Evolutionary conservation across 2,797 vertebrate species (phyloP).

Genomic region (Malurus leucopterus): DNA sequence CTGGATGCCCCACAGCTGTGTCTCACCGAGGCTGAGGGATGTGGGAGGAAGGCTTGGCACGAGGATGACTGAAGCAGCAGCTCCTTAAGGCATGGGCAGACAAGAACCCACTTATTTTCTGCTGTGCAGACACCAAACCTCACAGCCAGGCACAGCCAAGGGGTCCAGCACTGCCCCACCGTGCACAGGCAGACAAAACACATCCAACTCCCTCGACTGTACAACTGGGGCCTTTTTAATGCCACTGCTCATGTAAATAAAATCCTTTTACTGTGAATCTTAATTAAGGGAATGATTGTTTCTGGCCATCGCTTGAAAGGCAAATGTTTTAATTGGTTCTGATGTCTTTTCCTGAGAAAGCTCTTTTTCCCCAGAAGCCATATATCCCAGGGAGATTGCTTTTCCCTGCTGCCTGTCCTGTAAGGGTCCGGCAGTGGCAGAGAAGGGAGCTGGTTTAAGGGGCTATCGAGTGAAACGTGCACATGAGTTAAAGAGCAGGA

Average conservation of each 20-base stretch:
- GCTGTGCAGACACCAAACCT: background rate
- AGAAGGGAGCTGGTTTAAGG: background rate
- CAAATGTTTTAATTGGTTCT: conserved; percentile 51
- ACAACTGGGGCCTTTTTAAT: background rate
- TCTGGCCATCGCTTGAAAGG: conserved; percentile 13
- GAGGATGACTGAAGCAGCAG: background rate
- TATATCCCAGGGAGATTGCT: background rate
- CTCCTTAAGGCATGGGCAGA: background rate
- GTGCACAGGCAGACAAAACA: background rate
- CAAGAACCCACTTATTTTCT: accelerated
- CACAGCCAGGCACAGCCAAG: accelerated
- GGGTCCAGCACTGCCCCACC: accelerated
- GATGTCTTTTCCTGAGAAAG: background rate
- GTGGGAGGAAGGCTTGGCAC: background rate
- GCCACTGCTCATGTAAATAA: conserved; percentile 44
- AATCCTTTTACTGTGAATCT: conserved; percentile 39
- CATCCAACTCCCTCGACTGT: accelerated
- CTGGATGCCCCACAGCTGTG: accelerated
- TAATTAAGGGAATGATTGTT: conserved; percentile 46
- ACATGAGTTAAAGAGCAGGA: conserved; percentile 12
- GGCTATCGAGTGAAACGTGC: background rate
- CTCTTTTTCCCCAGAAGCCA: background rate
- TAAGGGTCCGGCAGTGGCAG: accelerated
- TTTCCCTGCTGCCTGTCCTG: background rate
- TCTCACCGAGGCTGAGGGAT: accelerated